Evolutionary conservation across 1,140 invertebrate species (phyloP).

Genomic region (Diabrotica virgifera): DNA sequence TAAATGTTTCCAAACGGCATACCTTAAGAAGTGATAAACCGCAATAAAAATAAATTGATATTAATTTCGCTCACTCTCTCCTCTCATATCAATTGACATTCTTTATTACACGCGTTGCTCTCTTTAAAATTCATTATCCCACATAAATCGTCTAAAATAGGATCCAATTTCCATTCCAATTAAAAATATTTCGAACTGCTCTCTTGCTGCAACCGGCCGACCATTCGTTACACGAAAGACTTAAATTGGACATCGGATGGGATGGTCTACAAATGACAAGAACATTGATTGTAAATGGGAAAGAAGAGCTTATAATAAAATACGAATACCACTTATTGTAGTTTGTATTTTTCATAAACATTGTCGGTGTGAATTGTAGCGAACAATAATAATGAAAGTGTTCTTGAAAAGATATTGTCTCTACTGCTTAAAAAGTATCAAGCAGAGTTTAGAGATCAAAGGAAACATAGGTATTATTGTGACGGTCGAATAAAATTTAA

Average conservation of each 20-base stretch:
- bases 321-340: no score
- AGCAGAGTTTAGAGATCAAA: no score
- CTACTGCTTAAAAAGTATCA: no score
- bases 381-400: no score
- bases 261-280: neutral
- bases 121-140: constrained; percentile 7
- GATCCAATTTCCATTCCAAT: constrained; percentile 3
- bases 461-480: no score
- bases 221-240: neutral
- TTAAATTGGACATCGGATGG: neutral
- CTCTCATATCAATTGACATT: constrained; percentile 1
- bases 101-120: neutral
- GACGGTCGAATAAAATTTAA: no score
- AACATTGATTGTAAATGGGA: neutral
- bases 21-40: no score
- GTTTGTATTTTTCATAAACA: no score
- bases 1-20: no score
- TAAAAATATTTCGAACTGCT: constrained; percentile 1
- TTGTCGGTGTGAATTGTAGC: no score
- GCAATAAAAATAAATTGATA: constrained; percentile 5
- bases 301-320: neutral
- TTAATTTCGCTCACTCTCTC: constrained; percentile 5
- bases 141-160: constrained; percentile 10
- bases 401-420: no score
- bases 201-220: neutral